Conservation (phyloP, 2,797 vertebrate genomes). For the Oophaga sylvatica region DNA sequence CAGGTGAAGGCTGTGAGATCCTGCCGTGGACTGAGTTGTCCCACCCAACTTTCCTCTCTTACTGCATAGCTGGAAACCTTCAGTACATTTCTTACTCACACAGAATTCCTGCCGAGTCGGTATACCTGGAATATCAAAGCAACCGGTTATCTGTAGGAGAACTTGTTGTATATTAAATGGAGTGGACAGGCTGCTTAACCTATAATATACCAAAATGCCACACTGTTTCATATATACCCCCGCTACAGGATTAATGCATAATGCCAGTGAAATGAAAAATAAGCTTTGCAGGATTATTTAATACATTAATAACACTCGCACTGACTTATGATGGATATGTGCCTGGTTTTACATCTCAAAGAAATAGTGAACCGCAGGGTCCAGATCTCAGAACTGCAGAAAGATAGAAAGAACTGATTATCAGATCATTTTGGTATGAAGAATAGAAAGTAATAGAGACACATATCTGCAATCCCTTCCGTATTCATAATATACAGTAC, state of each 20-base stretch:
- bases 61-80: constrained; percentile 35
- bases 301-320: neutral
- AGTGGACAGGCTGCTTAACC: constrained; percentile 17
- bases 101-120: neutral
- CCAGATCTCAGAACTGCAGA: neutral
- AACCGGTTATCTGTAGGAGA: constrained; percentile 8
- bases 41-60: constrained; percentile 5
- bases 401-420: neutral
- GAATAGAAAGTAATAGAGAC: neutral
- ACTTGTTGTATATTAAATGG: neutral
- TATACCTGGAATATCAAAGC: constrained; percentile 31
- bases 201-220: neutral
- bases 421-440: neutral
- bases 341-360: neutral
- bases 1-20: constrained; percentile 13
- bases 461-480: neutral
- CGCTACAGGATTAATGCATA: neutral
- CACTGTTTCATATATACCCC: neutral
- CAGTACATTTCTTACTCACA: constrained; percentile 6
- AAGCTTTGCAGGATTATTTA: neutral
- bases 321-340: neutral
- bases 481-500: neutral
- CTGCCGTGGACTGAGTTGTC: neutral
- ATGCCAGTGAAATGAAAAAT: neutral
- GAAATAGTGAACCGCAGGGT: neutral